phyloP scores from a whole-genome alignment of 2,797 vertebrate species.

The Periparus ater region DNA sequence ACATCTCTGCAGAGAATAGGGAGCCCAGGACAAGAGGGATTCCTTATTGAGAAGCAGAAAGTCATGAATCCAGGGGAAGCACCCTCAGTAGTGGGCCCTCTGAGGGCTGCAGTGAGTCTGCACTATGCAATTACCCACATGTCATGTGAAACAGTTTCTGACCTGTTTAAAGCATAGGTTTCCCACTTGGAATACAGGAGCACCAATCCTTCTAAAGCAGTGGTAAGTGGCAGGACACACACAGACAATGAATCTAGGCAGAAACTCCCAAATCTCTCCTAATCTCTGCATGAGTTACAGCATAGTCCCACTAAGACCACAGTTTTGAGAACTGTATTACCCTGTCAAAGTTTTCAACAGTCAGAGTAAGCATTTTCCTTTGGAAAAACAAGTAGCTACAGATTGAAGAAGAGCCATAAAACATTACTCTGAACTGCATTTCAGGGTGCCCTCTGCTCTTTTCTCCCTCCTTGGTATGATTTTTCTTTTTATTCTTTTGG shows the following conservation, averaged over 20 bases:
- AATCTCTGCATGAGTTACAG: neutral
- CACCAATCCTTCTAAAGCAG: neutral
- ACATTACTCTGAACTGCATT: neutral
- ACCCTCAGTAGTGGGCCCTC: neutral
- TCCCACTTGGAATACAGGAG: neutral
- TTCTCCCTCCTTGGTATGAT: neutral
- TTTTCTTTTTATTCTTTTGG: neutral
- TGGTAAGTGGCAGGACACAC: neutral
- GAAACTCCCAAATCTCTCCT: neutral
- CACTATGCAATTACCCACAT: neutral
- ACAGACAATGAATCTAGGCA: neutral
- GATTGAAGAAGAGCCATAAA: neutral
- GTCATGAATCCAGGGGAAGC: neutral
- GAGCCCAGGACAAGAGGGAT: neutral
- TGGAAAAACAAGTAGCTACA: neutral
- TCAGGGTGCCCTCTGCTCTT: neutral
- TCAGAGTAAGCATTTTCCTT: neutral
- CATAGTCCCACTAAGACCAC: neutral
- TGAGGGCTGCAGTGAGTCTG: neutral
- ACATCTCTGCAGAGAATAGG: neutral
- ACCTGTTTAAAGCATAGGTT: neutral
- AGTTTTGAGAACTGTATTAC: neutral
- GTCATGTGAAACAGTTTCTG: accelerated
- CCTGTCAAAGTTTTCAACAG: neutral
- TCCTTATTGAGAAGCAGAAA: neutral